Evolutionary conservation across 1,140 invertebrate species (phyloP), one percentile per base, ranked within the genome.

Genomic region (Lasaia peninsularis): DNA sequence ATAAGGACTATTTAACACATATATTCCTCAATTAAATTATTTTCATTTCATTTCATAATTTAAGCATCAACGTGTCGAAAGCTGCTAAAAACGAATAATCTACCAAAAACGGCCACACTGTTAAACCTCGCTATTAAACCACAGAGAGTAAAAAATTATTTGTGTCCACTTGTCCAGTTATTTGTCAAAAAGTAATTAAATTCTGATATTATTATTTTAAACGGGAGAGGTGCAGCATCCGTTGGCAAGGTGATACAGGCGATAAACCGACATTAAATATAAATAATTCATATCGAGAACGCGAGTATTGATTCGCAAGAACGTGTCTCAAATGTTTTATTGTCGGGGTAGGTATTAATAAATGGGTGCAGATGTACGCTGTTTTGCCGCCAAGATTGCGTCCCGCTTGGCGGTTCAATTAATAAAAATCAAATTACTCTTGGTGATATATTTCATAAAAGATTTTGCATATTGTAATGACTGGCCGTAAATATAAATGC

Each of bases 281-380:
- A 76, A 86, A 88, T 88, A 80, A 88, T 88, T 88, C 80, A 88
- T 85, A 76, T 60, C 54, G 61, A 51, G 59, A 60, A 73, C 67
- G 64, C 72, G 68, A 71, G 78, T 80, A 84, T 80, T 81, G 82
- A 88, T 86, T 83, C 81, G 69, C 75, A 88, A 83, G 85, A 86
- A 86, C 85, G 85, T 83, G 85, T 85, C 74, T 86, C 75, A 85
- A 83, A 86, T 83, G 77, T 86, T 86, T 82, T 86, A 84, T 81
- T 80, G 73, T 72, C 57, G 65, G 52, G 60, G 63, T 78, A 82
- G 61, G 63, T 78, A 82, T 85, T 84, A 85, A 82, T 85, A 84
- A 87, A 84, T 78, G 79, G 71, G 67, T 56, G 80, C 82, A 86
- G 82, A 84, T 86, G 80, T 75, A 65, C 63, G 54, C 56, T 72